Evolutionary conservation across 2,888 invertebrate species (phyloP).

Genomic region (Chymomyza amoena): DNA sequence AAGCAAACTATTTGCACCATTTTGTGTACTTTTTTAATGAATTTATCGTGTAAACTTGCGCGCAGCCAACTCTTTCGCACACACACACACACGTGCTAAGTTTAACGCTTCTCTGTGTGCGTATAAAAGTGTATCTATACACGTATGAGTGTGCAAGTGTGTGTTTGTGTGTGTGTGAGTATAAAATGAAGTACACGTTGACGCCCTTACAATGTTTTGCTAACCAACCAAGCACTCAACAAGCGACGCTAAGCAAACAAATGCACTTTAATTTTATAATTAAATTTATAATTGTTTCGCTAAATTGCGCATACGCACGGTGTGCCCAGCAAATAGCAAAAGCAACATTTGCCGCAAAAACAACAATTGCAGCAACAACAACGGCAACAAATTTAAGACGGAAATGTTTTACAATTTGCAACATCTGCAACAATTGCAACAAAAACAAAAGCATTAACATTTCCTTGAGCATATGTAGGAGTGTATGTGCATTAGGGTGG

Average conservation of each 20-base stretch:
- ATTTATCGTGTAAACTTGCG: conserved; percentile 64
- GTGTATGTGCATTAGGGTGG: neutral
- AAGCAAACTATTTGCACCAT: conserved; percentile 46
- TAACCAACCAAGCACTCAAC: conserved; percentile 33
- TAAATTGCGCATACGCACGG: conserved; percentile 24
- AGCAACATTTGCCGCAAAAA: neutral
- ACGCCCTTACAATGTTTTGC: conserved; percentile 64
- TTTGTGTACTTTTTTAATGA: conserved; percentile 69
- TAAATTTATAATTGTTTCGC: conserved; percentile 54
- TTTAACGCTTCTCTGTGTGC: neutral
- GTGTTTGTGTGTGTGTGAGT: conserved; percentile 16
- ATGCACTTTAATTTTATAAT: conserved; percentile 55
- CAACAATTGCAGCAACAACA: neutral
- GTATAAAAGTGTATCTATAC: neutral
- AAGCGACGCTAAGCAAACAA: conserved; percentile 24
- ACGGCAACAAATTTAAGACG: conserved; percentile 30
- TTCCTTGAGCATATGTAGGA: neutral
- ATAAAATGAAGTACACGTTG: conserved; percentile 32
- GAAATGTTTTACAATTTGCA: conserved; percentile 43
- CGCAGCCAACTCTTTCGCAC: neutral
- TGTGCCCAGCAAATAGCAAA: conserved; percentile 10
- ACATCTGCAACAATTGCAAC: conserved; percentile 19
- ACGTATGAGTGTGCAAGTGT: neutral
- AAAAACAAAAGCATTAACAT: conserved; percentile 8
- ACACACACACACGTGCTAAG: neutral